Conservation (phyloP, 2,797 vertebrate genomes). For the Coregonus sp. region DNA sequence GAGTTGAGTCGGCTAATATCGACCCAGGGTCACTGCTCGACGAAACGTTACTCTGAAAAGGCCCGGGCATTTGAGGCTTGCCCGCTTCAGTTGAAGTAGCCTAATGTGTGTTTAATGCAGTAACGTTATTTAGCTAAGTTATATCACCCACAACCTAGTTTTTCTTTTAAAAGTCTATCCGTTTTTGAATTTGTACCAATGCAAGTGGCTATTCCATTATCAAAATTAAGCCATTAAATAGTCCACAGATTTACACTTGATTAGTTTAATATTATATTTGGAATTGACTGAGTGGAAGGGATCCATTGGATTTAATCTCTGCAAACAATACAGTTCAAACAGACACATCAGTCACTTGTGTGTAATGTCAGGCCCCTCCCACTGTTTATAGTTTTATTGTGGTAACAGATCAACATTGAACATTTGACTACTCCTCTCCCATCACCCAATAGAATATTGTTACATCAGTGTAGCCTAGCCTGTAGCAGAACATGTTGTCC, state of each 20-base stretch:
- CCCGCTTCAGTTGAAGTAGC: too few species aligned
- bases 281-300: constrained; percentile 39
- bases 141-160: not conserved
- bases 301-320: constrained; percentile 48
- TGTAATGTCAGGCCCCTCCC: not conserved
- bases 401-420: too few species aligned
- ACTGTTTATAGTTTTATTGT: not conserved
- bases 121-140: not conserved
- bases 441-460: too few species aligned
- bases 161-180: not conserved
- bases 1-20: not conserved
- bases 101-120: too few species aligned
- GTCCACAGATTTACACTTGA: too few species aligned
- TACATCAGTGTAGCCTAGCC: too few species aligned
- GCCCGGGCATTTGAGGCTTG: not conserved
- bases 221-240: too few species aligned
- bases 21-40: not conserved
- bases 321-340: constrained; percentile 63
- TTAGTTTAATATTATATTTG: constrained; percentile 43
- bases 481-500: too few species aligned
- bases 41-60: not conserved
- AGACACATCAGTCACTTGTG: constrained; percentile 20
- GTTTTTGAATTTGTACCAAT: not conserved
- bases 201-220: too few species aligned
- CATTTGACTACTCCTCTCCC: too few species aligned